Conservation (phyloP, 2,797 vertebrate genomes). For the Bryconaethiops microstoma region DNA sequence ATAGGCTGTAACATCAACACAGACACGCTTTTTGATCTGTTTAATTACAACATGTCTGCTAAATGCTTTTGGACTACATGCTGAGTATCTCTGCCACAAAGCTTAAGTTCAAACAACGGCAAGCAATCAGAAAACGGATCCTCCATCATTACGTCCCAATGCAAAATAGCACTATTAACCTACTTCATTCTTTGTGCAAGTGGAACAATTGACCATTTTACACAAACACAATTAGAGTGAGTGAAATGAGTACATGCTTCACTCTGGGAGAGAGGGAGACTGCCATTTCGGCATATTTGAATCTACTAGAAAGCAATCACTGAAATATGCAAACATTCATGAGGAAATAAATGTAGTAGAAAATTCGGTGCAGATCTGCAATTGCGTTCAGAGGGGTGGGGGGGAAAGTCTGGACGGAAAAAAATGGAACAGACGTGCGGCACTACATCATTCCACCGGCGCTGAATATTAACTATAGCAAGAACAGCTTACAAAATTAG, state of each 20-base stretch:
- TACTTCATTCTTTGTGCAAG: constrained; percentile 44
- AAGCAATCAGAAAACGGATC: constrained; percentile 34
- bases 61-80: constrained; percentile 4
- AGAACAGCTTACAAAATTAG: constrained; percentile 19
- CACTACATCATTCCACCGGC: constrained; percentile 65
- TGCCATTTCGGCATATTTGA: constrained; percentile 67
- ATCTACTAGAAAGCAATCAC: constrained; percentile 74
- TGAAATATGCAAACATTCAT: constrained; percentile 78
- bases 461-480: constrained; percentile 42
- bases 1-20: background rate
- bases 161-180: constrained; percentile 43
- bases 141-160: constrained; percentile 31
- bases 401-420: constrained; percentile 58
- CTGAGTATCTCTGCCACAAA: constrained; percentile 20
- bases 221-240: constrained; percentile 57
- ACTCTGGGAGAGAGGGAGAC: constrained; percentile 53
- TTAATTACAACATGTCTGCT: background rate
- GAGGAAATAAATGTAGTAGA: constrained; percentile 77
- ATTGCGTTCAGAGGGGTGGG: constrained; percentile 73
- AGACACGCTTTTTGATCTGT: background rate
- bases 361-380: constrained; percentile 73
- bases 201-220: constrained; percentile 60
- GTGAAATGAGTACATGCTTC: constrained; percentile 57
- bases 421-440: constrained; percentile 69
- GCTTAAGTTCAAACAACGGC: constrained; percentile 9